Evolutionary conservation across 2,797 vertebrate species (phyloP), one percentile per base, ranked within the genome.

Genomic region (Tarsius wallacei): DNA sequence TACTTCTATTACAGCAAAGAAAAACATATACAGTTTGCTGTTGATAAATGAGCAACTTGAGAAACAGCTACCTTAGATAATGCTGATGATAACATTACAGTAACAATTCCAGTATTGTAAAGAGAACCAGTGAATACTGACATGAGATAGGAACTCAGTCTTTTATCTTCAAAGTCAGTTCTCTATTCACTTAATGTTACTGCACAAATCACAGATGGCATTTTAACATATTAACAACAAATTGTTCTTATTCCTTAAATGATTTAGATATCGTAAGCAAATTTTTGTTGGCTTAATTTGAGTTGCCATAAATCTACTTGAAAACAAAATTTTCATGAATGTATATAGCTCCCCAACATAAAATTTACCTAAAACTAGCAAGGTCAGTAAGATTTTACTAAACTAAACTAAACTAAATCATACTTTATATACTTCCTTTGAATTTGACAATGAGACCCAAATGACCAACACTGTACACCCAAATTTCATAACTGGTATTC

Each of bases 271-370:
- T 22, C 33, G 16, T 73, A 85, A 87, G 33, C 63, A 94, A 91
- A 89, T 55, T 88, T 77, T 51, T 94, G 26, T 61, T 93, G 28
- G 53, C 55, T 78, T 81, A 70, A 47, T 49, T 42, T 70, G 26
- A 91, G 31, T 53, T 89, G 13, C 21, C 73, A 64, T 74, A 94
- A 63, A 83, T 81, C 33, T 90, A 90, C 78, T 22, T 47, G 7
- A 86, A 91, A 96, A 55, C 5, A 55, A 81, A 94, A 83, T 82
- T 96, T 92, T 92, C 68, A 93, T 53, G 87, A 94, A 88, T 90
- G 3, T 36, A 47, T 74, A 53, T 1, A 61, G 10, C 9, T 83
- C 49, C 51, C 36, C 31, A 93, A 76, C 24, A 90, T 70, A 83
- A 95, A 87, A 93, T 47, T 49, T 90, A 7, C 66, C 16, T 90